Base-by-base conservation (phyloP, 2,888 invertebrate species). In the Synanthedon tipuliformis region DNA sequence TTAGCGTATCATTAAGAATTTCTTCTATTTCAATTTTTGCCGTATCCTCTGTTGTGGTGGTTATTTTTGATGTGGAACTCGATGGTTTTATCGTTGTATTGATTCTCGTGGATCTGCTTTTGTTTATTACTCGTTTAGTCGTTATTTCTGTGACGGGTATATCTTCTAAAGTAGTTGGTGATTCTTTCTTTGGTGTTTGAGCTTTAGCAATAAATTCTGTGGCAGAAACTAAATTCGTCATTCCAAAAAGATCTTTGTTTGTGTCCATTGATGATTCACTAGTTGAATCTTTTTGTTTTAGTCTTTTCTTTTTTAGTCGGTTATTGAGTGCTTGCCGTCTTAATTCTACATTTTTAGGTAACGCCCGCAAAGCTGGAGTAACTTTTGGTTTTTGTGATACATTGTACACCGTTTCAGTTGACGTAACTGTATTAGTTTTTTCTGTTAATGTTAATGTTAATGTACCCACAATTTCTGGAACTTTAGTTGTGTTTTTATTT, bases 1-100 rank as follows among this genome's bases (percentile, higher is more conserved):
- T 83, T 52, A 78, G 72, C 10, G 88, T 89, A 71, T 92, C 92
- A 61, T 89, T 89, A 15, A 93, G 80, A 40, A 93, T 88, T 75
- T 92, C 92, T 65, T 92, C 86, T 50, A 93, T 89, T 81, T 93
- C 92, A 53, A 89, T 81, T 71, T 89, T 89, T 2, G 90, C 90
- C 41, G 83, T 83, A 56, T 87, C 75, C 64, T 82, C 79, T 52
- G 81, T 80, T 15, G 77, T 69, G 45, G 56, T 67, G 11, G 59
- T 57, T 52, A 61, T 50, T 23, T 59, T 56, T 50, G 57, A 50
- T 51, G 58, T 65, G 41, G 62, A 55, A 52, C 64, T 65, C 23
- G 34, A 34, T 34, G 34, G 34, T 34, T 65, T 65, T 4, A 63
- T 51, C 61, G 59, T 66, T 10, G 61, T 58, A 55, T 54, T 62